A percentile compares a stretch with the other conserved stretches of the same genome.
Evolutionary conservation across 2,797 vertebrate species (phyloP).

Genomic region (Ceryle rudis): DNA sequence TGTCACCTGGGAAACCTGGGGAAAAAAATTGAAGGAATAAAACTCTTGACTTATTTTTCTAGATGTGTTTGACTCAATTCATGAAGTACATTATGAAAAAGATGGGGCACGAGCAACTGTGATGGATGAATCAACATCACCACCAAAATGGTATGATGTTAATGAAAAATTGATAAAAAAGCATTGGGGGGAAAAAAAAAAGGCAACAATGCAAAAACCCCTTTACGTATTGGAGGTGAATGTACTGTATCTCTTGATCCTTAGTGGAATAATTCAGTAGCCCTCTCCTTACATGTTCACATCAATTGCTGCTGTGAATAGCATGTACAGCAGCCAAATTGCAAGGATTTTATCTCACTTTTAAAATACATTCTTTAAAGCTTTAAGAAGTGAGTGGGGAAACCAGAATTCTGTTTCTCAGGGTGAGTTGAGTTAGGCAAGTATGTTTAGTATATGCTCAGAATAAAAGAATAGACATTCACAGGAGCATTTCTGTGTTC

Average conservation of each 20-base stretch:
- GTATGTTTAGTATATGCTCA: neutral
- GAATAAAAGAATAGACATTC: neutral
- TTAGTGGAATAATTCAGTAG: neutral
- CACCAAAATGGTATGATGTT: conserved; percentile 26
- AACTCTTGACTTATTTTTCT: neutral
- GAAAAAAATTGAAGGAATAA: neutral
- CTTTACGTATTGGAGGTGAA: neutral
- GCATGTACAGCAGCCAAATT: neutral
- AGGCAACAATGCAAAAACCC: neutral
- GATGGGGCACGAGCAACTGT: neutral
- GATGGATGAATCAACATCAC: neutral
- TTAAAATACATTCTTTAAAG: neutral
- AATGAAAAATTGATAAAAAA: neutral
- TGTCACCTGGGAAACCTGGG: neutral
- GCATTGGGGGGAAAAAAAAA: neutral
- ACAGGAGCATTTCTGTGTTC: neutral
- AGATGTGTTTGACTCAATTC: neutral
- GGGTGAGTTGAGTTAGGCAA: neutral
- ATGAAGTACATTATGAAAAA: neutral
- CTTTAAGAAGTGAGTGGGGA: neutral
- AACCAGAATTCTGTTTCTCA: neutral
- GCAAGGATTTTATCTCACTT: neutral
- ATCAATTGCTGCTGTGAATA: neutral
- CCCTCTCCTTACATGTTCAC: neutral
- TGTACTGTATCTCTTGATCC: neutral